Evolutionary conservation across 2,797 vertebrate species (phyloP).

Genomic region (Pseudotriccus pelzelni): DNA sequence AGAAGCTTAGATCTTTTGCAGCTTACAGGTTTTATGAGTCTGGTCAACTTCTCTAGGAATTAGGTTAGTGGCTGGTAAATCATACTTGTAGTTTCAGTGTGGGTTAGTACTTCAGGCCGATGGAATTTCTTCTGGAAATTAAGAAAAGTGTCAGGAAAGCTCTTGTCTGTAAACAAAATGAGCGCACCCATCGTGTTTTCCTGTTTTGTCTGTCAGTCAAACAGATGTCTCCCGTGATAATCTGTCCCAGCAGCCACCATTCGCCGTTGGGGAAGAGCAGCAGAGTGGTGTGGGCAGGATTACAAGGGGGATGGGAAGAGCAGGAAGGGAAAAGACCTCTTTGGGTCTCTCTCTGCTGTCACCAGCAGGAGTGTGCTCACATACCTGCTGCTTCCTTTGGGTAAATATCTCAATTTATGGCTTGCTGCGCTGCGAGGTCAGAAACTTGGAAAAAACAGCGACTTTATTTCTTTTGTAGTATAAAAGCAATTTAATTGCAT

Average conservation of each 20-base stretch:
- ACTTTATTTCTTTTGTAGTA: background rate
- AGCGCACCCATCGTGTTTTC: background rate
- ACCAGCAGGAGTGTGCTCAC: background rate
- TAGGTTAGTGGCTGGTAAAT: background rate
- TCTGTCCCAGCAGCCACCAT: slow-evolving; percentile 14
- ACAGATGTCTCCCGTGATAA: slow-evolving; percentile 61
- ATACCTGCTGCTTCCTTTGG: background rate
- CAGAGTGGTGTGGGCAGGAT: slow-evolving; percentile 50
- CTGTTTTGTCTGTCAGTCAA: background rate
- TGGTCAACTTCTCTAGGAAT: background rate
- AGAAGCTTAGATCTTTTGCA: background rate
- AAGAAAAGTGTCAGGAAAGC: background rate
- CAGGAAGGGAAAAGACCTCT: background rate
- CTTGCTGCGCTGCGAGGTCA: background rate
- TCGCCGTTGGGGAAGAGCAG: slow-evolving; percentile 24
- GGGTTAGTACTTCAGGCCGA: background rate
- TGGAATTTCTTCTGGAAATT: background rate
- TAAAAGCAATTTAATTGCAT: slow-evolving; percentile 22
- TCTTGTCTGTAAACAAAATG: background rate
- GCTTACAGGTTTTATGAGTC: background rate
- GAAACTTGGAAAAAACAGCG: background rate
- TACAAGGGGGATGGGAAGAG: slow-evolving; percentile 33
- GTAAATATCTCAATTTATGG: background rate
- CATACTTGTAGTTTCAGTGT: background rate
- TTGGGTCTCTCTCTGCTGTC: background rate